Percentiles rank a stretch among this genome's conserved stretches.
Conservation (phyloP, 2,113 vertebrate species). For the Lagopus leucura region DNA sequence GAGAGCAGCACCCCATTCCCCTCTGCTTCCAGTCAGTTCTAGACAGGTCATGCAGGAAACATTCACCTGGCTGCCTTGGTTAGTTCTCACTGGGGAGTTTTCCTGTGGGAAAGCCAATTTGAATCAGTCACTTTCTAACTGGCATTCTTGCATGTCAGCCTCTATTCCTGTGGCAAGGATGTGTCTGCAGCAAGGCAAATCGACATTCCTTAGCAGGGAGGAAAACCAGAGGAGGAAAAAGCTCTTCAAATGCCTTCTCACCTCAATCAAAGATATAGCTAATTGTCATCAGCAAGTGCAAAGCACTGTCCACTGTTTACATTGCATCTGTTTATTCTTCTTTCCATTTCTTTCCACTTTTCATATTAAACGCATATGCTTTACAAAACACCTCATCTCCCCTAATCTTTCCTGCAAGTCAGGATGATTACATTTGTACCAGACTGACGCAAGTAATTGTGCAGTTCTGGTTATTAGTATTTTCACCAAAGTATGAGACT, state of each 20-base stretch:
- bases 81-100: neutral
- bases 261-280: neutral
- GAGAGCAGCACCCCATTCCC: neutral
- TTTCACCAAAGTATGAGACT: neutral
- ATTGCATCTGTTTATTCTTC: neutral
- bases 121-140: neutral
- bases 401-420: neutral
- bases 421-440: neutral
- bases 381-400: slow-evolving; percentile 13
- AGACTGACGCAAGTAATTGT: neutral
- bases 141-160: neutral
- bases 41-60: neutral
- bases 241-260: neutral
- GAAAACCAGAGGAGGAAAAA: slow-evolving; percentile 1
- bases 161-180: neutral
- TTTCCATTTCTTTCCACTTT: neutral
- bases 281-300: neutral
- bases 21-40: neutral
- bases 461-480: neutral
- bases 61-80: neutral
- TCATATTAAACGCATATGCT: neutral
- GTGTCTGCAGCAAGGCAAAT: neutral
- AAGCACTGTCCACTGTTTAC: neutral
- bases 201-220: neutral
- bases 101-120: neutral